phyloP scores from a whole-genome alignment of 2,888 invertebrate genomes.

The Pediacus dermestoides region DNA sequence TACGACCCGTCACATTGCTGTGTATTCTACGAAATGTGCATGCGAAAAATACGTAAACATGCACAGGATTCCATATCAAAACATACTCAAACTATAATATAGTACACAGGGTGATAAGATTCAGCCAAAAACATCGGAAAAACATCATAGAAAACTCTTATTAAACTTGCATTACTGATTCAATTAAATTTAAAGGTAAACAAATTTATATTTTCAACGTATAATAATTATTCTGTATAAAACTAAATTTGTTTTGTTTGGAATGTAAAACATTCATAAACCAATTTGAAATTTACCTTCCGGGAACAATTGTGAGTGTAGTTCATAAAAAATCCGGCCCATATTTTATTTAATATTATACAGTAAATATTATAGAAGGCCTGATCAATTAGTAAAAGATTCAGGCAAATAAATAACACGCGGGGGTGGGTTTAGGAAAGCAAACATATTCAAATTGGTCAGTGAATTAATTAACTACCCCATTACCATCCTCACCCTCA shows the following conservation, averaged over 20 bases:
- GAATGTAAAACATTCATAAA: background rate
- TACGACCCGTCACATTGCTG: slow-evolving; percentile 38
- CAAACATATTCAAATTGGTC: slow-evolving; percentile 6
- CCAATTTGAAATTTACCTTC: background rate
- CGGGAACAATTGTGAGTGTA: too few relatives aligned
- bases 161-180: too few relatives aligned
- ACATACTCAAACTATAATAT: too few relatives aligned
- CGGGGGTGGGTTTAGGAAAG: slow-evolving; percentile 4
- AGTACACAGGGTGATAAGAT: too few relatives aligned
- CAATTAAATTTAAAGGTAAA: slow-evolving; percentile 4
- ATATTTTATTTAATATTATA: too few relatives aligned
- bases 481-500: slow-evolving; percentile 5
- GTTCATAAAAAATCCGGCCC: too few relatives aligned
- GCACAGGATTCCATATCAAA: slow-evolving; percentile 10
- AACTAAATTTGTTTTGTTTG: slow-evolving; percentile 4
- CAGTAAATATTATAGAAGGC: too few relatives aligned
- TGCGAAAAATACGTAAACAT: slow-evolving; percentile 28
- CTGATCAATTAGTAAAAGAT: slow-evolving; percentile 4
- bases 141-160: too few relatives aligned
- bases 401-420: slow-evolving; percentile 4
- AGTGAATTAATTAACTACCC: slow-evolving; percentile 5
- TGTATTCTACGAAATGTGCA: slow-evolving; percentile 37
- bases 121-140: too few relatives aligned
- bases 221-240: background rate
- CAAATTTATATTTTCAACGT: background rate